phyloP scores from a whole-genome alignment of 2,113 vertebrate genomes.

The Ia io region DNA sequence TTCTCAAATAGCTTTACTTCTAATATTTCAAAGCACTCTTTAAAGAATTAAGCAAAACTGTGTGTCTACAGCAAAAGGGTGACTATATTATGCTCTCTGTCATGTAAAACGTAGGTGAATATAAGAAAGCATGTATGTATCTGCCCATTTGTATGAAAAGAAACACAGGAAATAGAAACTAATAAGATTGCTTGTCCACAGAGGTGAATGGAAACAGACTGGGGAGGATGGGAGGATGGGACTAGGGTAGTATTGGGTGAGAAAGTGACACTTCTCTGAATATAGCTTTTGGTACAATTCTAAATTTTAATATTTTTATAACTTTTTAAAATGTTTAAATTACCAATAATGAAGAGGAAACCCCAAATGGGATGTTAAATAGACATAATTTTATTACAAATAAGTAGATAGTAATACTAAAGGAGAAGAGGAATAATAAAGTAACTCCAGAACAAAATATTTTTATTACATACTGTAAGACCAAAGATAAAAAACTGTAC shows the following conservation, averaged over 20 bases:
- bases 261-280: background rate
- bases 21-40: background rate
- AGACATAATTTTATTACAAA: background rate
- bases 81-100: background rate
- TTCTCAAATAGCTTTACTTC: background rate
- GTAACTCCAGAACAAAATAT: background rate
- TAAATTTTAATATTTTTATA: background rate
- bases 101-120: background rate
- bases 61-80: background rate
- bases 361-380: background rate
- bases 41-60: background rate
- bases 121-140: background rate
- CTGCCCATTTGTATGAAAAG: background rate
- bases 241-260: rapidly evolving
- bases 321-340: background rate
- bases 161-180: background rate
- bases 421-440: background rate
- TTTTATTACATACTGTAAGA: background rate
- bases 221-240: no score
- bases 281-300: background rate
- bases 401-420: background rate
- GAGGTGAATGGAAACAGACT: background rate
- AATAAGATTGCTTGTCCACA: background rate
- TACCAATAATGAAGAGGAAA: background rate
- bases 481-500: no score